Base-by-base conservation (phyloP, 2,797 vertebrate genomes). In the Cuculus canorus region DNA sequence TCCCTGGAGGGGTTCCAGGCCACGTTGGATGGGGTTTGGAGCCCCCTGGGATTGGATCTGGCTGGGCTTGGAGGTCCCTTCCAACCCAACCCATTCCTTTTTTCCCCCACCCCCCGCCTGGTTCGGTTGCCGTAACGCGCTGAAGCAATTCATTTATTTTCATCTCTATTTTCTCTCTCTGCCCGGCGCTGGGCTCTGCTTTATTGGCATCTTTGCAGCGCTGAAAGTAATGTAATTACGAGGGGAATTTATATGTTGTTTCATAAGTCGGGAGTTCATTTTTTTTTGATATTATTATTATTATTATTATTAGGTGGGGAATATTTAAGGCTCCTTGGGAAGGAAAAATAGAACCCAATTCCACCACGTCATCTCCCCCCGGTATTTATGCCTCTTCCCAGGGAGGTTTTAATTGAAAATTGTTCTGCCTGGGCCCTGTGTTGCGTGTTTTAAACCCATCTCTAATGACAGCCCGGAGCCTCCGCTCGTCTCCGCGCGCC, bases 401-500 rank as follows among this genome's bases (percentile, higher is more conserved):
- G 86, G 32, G 75, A 86, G 85, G 66, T 94, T 97, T 97, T 96
- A 95, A 96, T 96, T 96, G 96, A 93, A 96, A 96, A 88, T 93
- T 45, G 86, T 50, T 92, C 72, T 32, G 16, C 92, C 17, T 56
- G 50, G 69, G 86, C 68, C 85, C 56, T 4, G 2, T 35, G 39
- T 15, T 15, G 68, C 24, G 2, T 13, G 8, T 50, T 83, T 82
- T 65, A 43, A 11, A 41, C 41, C 41, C 16, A 41, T 11, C 41
- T 16, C 41, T 16, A 43, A 43, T 43, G 11, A 11, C 41, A 43
- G 41, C 41, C 41, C 41, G 16, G 45, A 17, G 45, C 17, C 17
- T 45, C 45, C 15, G 45, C 45, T 8, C 45, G 15, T 18, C 18
- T 17, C 18, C 16, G 11, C n/a, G n/a, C n/a, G n/a, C n/a, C n/a